These are phyloP conservation scores for Troglohyphantes excavatus DNA, from an alignment of 2,888 invertebrate species.

Conservation along the genomic window DNA sequence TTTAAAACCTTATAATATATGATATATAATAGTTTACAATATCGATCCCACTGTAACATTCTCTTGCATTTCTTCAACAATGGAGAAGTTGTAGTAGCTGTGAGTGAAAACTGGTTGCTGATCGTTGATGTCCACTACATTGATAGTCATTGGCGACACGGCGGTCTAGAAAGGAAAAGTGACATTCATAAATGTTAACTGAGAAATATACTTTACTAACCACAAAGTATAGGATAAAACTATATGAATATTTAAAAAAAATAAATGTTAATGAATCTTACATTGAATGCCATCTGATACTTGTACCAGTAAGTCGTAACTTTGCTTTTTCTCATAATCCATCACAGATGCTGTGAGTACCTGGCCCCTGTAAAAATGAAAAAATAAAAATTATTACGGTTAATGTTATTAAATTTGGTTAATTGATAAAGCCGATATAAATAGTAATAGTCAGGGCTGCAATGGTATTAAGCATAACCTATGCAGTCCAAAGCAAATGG, in stretches of 20 bases:
- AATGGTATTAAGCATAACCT: no score
- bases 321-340: constrained; percentile 80
- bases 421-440: no score
- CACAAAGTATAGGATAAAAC: no score
- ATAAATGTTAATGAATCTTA: constrained; percentile 21
- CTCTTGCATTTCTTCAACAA: constrained; percentile 80
- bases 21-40: constrained; percentile 51
- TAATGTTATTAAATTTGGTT: no score
- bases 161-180: constrained; percentile 78
- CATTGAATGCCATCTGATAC: constrained; percentile 80
- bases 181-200: no score
- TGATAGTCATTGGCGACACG: constrained; percentile 80
- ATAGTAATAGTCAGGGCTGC: no score
- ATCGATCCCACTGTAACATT: constrained; percentile 80
- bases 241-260: no score
- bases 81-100: constrained; percentile 80
- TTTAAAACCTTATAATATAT: no score
- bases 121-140: constrained; percentile 81
- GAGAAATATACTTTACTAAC: no score
- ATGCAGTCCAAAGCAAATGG: no score
- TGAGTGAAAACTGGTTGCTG: constrained; percentile 80
- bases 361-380: constrained; percentile 73
- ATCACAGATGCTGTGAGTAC: constrained; percentile 80
- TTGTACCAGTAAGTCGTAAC: constrained; percentile 80
- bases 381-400: not conserved